Evolutionary conservation across 2,113 vertebrate genomes (phyloP), one percentile per base, ranked within the genome.

Genomic region (Cheirogaleus medius): DNA sequence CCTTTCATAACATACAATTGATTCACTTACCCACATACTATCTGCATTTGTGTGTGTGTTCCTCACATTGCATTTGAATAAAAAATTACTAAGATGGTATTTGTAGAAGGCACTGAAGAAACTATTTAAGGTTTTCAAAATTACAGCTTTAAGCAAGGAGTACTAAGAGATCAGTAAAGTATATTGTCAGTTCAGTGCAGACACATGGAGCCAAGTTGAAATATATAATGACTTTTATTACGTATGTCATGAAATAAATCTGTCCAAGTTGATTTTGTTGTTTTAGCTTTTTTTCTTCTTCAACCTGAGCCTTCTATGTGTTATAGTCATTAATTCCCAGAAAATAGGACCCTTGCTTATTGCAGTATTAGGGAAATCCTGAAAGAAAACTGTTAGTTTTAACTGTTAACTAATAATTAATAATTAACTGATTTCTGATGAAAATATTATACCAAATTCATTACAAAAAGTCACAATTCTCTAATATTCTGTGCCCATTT

Each of bases 271-370:
- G 34, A 0, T 1, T 93, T 77, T 89, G 44, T 87, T 64, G 17
- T 89, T 82, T 88, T 52, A 25, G 23, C 39, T 71, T 63, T 93
- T 68, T 80, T 68, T 49, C 27, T 88, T 94, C 56, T 81, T 88
- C 74, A 78, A 9, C 17, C 6, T 71, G 64, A 10, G 64, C 25
- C 92, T 84, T 69, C 74, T 78, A 1, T 86, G 25, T 54, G 20
- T 90, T 34, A 25, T 91, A 42, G 37, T 92, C 56, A 85, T 90
- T 80, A 54, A 90, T 68, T 69, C 80, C 77, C 32, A 54, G 66
- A 63, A 81, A 66, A 81, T 47, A 77, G 11, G 49, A 54, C 4
- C 32, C 13, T 60, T 66, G 6, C 52, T 85, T 92, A 11, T 69
- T 87, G 5, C 17, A 6, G 56, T 1, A 1, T 34, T 91, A 39